A percentile compares a stretch with the other conserved stretches of the same genome.
phyloP scores from a whole-genome alignment of 2,888 invertebrate species.

The Junonia oenone region DNA sequence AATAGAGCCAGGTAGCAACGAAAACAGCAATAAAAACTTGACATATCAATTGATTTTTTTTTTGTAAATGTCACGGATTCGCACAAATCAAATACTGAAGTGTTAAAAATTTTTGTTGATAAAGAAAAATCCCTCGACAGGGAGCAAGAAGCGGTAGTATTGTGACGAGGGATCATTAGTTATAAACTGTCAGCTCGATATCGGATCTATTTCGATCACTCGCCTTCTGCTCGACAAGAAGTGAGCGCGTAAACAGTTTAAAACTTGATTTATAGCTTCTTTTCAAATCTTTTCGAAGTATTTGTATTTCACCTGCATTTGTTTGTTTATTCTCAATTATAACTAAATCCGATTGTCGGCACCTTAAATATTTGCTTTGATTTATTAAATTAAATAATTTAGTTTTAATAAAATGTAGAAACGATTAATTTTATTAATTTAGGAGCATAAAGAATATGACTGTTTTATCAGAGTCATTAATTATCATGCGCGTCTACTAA shows the following conservation, averaged over 20 bases:
- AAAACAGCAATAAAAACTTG: conserved; percentile 75
- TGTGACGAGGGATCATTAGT: conserved; percentile 69
- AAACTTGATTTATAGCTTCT: conserved; percentile 55
- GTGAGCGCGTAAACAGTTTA: conserved; percentile 66
- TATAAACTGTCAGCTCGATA: conserved; percentile 62
- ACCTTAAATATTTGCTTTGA: background rate
- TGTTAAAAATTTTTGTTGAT: conserved; percentile 70
- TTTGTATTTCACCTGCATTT: conserved; percentile 45
- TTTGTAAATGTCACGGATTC: conserved; percentile 45
- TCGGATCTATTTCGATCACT: conserved; percentile 53
- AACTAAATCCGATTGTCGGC: background rate
- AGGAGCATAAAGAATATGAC: conserved; percentile 8
- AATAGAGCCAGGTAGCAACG: conserved; percentile 69
- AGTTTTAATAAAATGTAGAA: background rate
- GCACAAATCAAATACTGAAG: conserved; percentile 77
- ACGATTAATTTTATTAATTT: background rate
- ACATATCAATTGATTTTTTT: conserved; percentile 73
- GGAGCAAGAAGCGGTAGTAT: conserved; percentile 51
- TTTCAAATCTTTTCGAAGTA: conserved; percentile 34
- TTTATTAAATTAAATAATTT: background rate
- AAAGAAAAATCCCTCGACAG: conserved; percentile 57
- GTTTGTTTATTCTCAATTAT: conserved; percentile 29
- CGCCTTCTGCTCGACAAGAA: conserved; percentile 60
- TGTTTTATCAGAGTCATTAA: conserved; percentile 31
- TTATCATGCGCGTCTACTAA: conserved; percentile 44